Conservation (phyloP, 2,113 vertebrate species). For the Tetraodon nigroviridis region DNA sequence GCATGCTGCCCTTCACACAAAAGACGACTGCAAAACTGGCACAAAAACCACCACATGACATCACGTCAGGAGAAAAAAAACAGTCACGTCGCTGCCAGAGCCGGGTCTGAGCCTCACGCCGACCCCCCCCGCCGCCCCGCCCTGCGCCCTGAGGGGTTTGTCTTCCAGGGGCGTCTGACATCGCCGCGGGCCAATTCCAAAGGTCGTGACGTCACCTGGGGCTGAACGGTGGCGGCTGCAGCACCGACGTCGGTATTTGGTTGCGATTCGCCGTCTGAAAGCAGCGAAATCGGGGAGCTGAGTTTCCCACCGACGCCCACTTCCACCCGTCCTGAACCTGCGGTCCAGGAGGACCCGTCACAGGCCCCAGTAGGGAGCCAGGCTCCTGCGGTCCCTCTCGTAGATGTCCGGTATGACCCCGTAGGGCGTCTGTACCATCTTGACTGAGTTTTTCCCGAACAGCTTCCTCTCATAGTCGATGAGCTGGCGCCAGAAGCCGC, state of each 20-base stretch:
- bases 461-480: conserved; percentile 96
- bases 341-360: conserved; percentile 55
- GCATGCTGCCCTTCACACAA: conserved; percentile 63
- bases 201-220: conserved; percentile 20
- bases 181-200: conserved; percentile 12
- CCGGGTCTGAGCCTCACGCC: too few relatives aligned
- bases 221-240: too few relatives aligned
- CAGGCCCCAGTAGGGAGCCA: conserved; percentile 93
- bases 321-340: conserved; percentile 38
- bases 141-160: too few relatives aligned
- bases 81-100: conserved; percentile 25
- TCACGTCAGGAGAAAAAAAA: conserved; percentile 51
- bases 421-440: conserved; percentile 96
- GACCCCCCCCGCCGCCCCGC: too few relatives aligned
- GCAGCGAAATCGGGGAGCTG: conserved; percentile 30
- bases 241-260: neutral
- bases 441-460: conserved; percentile 90
- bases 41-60: conserved; percentile 68
- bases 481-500: conserved; percentile 96
- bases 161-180: too few relatives aligned
- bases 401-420: conserved; percentile 92
- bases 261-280: conserved; percentile 26
- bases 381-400: conserved; percentile 86
- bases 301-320: conserved; percentile 47
- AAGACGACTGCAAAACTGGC: conserved; percentile 63